These are phyloP conservation scores for Falco peregrinus DNA, from an alignment of 2,797 vertebrate species.

Conservation along the genomic window DNA sequence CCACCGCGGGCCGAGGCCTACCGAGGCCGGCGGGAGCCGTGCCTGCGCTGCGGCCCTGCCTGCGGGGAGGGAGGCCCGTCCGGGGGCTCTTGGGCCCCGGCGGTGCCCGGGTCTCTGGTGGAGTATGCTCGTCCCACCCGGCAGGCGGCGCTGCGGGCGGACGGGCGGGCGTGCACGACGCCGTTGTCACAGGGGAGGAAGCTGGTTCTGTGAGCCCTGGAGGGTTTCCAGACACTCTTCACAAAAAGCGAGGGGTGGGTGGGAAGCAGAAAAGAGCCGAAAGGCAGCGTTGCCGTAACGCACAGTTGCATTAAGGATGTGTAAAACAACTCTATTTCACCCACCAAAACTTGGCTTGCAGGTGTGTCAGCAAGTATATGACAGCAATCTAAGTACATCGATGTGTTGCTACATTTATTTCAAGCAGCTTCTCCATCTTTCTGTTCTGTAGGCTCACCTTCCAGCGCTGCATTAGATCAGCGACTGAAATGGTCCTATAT, in stretches of 20 bases:
- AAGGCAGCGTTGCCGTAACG: rapidly evolving
- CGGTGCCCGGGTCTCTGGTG: neutral
- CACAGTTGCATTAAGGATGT: rapidly evolving
- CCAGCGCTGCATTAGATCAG: too few species aligned
- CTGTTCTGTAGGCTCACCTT: neutral
- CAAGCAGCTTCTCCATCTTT: rapidly evolving
- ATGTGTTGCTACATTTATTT: neutral
- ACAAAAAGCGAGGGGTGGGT: rapidly evolving
- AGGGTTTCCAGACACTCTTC: neutral
- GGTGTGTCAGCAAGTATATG: neutral
- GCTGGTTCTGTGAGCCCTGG: neutral
- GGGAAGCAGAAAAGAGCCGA: neutral
- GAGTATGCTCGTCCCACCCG: too few species aligned
- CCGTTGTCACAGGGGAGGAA: neutral
- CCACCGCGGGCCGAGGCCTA: neutral
- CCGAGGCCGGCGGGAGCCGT: neutral
- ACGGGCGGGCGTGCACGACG: neutral
- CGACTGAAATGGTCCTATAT: rapidly evolving
- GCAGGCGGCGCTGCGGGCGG: neutral
- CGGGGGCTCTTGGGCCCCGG: too few species aligned
- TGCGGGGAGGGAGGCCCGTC: rapidly evolving
- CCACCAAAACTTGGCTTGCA: rapidly evolving
- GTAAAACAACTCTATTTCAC: rapidly evolving
- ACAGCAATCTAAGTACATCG: rapidly evolving
- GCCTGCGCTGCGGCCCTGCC: too few species aligned